Evolutionary conservation across 2,888 invertebrate species (phyloP).

Genomic region (Junonia oenone): DNA sequence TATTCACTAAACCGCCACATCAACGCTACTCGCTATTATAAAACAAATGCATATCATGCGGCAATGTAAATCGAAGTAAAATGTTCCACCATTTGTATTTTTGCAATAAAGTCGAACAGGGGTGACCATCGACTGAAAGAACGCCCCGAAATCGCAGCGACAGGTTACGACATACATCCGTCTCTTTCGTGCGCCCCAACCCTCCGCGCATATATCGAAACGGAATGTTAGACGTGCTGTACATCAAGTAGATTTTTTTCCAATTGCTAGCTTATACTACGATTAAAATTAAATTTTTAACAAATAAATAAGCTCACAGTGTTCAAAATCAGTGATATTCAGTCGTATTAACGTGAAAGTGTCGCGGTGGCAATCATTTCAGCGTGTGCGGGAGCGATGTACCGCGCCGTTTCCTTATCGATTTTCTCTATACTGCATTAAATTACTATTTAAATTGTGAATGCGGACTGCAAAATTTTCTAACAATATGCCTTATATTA

Average conservation of each 20-base stretch:
- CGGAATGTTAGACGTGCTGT: slow-evolving; percentile 45
- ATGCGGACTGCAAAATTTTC: slow-evolving; percentile 58
- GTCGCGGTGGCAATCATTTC: slow-evolving; percentile 48
- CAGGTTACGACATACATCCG: slow-evolving; percentile 41
- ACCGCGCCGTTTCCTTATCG: slow-evolving; percentile 73
- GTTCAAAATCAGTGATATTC: slow-evolving; percentile 35
- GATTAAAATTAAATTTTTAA: slow-evolving; percentile 26
- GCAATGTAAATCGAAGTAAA: neutral
- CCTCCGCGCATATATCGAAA: slow-evolving; percentile 36
- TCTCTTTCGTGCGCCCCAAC: slow-evolving; percentile 57
- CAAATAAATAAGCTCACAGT: slow-evolving; percentile 20
- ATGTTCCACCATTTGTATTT: slow-evolving; percentile 11
- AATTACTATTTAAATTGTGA: slow-evolving; percentile 67
- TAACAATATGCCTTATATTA: slow-evolving; percentile 51
- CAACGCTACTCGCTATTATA: neutral
- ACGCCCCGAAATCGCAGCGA: slow-evolving; percentile 55
- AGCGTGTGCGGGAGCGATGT: slow-evolving; percentile 55
- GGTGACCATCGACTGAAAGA: slow-evolving; percentile 42
- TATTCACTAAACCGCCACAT: neutral
- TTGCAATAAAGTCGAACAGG: slow-evolving; percentile 24
- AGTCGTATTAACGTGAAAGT: slow-evolving; percentile 44
- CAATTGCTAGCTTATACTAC: slow-evolving; percentile 24
- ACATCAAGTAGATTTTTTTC: slow-evolving; percentile 38
- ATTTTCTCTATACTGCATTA: slow-evolving; percentile 77
- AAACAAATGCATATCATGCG: neutral